phyloP scores from a whole-genome alignment of 2,113 vertebrate species.

The Dasyurus viverrinus region DNA sequence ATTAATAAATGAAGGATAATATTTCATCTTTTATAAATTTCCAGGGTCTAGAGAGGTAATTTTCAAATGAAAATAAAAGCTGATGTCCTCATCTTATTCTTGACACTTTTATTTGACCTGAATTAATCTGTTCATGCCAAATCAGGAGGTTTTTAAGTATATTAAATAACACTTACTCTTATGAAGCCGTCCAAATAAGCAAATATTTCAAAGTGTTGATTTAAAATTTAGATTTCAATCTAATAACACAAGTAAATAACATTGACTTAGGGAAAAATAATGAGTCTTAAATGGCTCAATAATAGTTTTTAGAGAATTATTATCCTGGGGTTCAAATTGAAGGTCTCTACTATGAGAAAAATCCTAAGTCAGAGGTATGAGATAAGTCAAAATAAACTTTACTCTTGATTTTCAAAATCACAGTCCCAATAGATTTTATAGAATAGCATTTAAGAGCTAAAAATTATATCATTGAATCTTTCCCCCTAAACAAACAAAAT shows the following conservation, averaged over 20 bases:
- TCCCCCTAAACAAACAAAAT: background rate
- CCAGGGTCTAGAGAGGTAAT: background rate
- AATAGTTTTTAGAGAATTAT: conserved; percentile 17
- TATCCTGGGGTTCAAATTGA: background rate
- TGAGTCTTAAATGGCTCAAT: background rate
- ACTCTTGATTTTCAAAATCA: background rate
- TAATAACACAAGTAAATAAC: background rate
- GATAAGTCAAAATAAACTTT: background rate
- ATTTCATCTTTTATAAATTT: conserved; percentile 45
- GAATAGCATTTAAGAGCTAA: conserved; percentile 1
- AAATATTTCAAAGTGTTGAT: background rate
- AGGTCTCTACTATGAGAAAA: background rate
- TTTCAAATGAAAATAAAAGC: conserved; percentile 38
- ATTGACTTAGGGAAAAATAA: conserved; percentile 10
- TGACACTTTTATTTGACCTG: background rate
- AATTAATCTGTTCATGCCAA: conserved; percentile 33
- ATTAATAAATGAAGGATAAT: conserved; percentile 33
- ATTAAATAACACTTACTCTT: background rate
- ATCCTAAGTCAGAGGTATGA: background rate
- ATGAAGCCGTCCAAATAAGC: background rate
- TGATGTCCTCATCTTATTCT: background rate
- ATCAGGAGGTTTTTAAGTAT: background rate
- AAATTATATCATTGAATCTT: conserved; percentile 1
- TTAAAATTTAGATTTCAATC: background rate
- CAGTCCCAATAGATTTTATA: conserved; percentile 6